Evolutionary conservation across 1,140 invertebrate species (phyloP).

Genomic region (Dinoponera quadriceps): DNA sequence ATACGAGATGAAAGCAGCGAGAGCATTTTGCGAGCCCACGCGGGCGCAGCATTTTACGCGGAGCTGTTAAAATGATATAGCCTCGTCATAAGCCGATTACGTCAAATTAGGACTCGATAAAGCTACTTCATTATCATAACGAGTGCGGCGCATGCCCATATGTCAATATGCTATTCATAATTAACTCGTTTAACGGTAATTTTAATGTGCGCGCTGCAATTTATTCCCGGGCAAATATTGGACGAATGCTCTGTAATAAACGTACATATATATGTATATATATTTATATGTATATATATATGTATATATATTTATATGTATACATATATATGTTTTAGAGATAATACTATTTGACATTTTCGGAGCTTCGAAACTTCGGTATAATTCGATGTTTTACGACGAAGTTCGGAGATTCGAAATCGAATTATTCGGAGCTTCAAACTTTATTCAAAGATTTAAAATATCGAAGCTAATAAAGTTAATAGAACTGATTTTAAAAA

Average conservation of each 20-base stretch:
- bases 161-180: slow-evolving; percentile 58
- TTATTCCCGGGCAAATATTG: slow-evolving; percentile 33
- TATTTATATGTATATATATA: too few relatives aligned
- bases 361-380: too few relatives aligned
- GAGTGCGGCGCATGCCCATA: slow-evolving; percentile 34
- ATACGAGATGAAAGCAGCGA: not conserved
- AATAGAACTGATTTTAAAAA: too few relatives aligned
- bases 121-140: slow-evolving; percentile 53
- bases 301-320: too few relatives aligned
- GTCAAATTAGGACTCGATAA: slow-evolving; percentile 44
- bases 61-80: slow-evolving; percentile 67
- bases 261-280: not conserved
- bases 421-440: too few relatives aligned
- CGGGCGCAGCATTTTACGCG: not conserved
- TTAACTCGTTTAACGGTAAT: slow-evolving; percentile 48
- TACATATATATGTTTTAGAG: too few relatives aligned
- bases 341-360: too few relatives aligned
- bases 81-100: slow-evolving; percentile 45
- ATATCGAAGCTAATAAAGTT: too few relatives aligned
- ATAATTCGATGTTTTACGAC: too few relatives aligned
- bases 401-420: too few relatives aligned
- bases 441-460: too few relatives aligned
- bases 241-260: slow-evolving; percentile 19
- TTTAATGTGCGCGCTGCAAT: slow-evolving; percentile 38
- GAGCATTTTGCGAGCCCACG: slow-evolving; percentile 59